Evolutionary conservation across 2,888 invertebrate species (phyloP), one percentile per base, ranked within the genome.

Genomic region (Baccha elongata): DNA sequence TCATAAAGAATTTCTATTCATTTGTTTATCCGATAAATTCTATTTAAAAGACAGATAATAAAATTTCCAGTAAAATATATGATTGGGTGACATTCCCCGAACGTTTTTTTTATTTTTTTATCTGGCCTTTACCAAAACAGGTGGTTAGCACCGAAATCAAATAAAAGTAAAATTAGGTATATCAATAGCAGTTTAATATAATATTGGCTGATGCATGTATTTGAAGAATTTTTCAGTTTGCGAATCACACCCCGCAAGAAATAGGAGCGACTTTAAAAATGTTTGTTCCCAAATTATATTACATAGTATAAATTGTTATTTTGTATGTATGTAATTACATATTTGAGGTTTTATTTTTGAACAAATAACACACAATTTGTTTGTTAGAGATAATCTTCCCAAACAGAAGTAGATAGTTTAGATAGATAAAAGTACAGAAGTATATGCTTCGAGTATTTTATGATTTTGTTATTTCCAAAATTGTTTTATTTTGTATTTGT

Each of bases 81-180:
- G 53, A 40, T 69, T 64, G 44, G 46, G 60, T 71, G 62, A 64
- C 46, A 53, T 69, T 75, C n/a, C 19, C 13, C n/a, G 29, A 71
- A 71, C n/a, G n/a, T n/a, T n/a, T n/a, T 44, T 32, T 48, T 5
- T 26, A 35, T 15, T 37, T 23, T 55, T 15, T 21, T 23, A 19
- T 53, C 76, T 37, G 11, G 17, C 11, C 46, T 55, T 35, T 55
- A 37, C 23, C 13, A 29, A 71, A 71, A 71, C 37, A 44, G 44
- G 40, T 76, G 64, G 71, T 35, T 7, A 55, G 71, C 76, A 76
- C 50, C 32, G 19, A 65, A 72, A 72, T 19, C 55, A 50, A 58
- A 78, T 71, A 71, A 55, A 75, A 53, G 23, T 17, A 69, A 11
- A 69, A 6, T 7, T 32, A 15, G 1, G 1, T 2, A 44, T 21